Evolutionary conservation across 1,140 invertebrate species (phyloP).

Genomic region (Sminthurinus signatus): DNA sequence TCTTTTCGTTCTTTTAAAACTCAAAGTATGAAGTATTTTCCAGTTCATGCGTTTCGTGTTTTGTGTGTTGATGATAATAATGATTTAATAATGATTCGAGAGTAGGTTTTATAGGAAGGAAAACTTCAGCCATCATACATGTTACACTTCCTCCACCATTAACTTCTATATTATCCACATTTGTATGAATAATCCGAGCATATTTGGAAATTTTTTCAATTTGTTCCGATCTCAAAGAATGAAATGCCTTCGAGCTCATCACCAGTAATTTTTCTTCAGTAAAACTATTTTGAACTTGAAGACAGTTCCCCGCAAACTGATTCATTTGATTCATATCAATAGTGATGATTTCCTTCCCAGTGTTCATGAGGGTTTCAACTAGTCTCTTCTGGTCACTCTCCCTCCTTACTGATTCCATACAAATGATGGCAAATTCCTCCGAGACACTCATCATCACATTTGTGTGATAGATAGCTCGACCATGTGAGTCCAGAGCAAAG

Average conservation of each 20-base stretch:
- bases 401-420: conserved; percentile 34
- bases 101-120: neutral
- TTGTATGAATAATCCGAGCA: conserved; percentile 28
- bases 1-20: too few relatives aligned
- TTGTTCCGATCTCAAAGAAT: conserved; percentile 30
- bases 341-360: conserved; percentile 34
- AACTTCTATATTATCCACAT: conserved; percentile 37
- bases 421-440: conserved; percentile 33
- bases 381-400: conserved; percentile 17
- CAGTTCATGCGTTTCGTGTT: too few relatives aligned
- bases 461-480: conserved; percentile 40
- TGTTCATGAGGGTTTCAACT: conserved; percentile 1
- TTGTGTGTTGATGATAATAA: too few relatives aligned
- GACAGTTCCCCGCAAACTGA: conserved; percentile 38
- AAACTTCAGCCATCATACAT: conserved; percentile 43
- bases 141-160: conserved; percentile 41
- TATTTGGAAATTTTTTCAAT: conserved; percentile 21
- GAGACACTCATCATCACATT: conserved; percentile 42
- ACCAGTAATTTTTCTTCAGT: conserved; percentile 23
- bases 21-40: too few relatives aligned
- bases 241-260: conserved; percentile 36
- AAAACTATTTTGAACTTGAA: conserved; percentile 28
- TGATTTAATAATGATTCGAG: too few relatives aligned
- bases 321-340: conserved; percentile 37
- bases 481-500: conserved; percentile 12